Percentiles rank a stretch among this genome's conserved stretches.
Evolutionary conservation across 1,140 invertebrate species (phyloP).

Genomic region (Megalonaias nervosa): DNA sequence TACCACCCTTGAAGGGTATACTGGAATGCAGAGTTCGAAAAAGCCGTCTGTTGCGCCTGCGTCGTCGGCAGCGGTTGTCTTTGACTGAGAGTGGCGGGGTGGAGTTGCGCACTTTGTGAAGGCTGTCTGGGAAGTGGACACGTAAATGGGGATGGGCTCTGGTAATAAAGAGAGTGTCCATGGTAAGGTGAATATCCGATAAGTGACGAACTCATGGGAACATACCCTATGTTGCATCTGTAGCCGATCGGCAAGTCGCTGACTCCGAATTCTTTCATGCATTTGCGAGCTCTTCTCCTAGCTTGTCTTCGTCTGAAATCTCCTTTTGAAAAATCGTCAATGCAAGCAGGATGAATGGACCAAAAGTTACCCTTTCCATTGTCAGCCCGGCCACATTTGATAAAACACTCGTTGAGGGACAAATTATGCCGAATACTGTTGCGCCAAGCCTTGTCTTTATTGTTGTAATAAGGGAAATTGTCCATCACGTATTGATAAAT

Average conservation of each 20-base stretch:
- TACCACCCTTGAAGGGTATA: no score
- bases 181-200: conserved; percentile 46
- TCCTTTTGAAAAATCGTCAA: conserved; percentile 94
- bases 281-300: conserved; percentile 76
- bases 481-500: conserved; percentile 73
- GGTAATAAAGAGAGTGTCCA: no score
- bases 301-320: conserved; percentile 96
- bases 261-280: conserved; percentile 28
- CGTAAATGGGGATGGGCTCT: no score
- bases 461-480: conserved; percentile 76
- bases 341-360: conserved; percentile 97
- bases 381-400: conserved; percentile 87
- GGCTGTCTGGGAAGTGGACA: no score
- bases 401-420: conserved; percentile 97
- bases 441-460: conserved; percentile 80
- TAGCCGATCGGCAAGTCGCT: background rate
- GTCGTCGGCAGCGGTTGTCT: no score
- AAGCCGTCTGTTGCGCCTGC: no score
- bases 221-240: conserved; percentile 42
- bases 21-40: no score
- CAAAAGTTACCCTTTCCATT: conserved; percentile 97
- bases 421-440: conserved; percentile 81
- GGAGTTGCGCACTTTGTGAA: no score
- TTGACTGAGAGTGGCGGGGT: no score
- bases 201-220: conserved; percentile 49